A percentile compares a stretch with the other conserved stretches of the same genome.
Conservation (phyloP, 2,113 vertebrate genomes). For the Chaetorhynchus papuensis region DNA sequence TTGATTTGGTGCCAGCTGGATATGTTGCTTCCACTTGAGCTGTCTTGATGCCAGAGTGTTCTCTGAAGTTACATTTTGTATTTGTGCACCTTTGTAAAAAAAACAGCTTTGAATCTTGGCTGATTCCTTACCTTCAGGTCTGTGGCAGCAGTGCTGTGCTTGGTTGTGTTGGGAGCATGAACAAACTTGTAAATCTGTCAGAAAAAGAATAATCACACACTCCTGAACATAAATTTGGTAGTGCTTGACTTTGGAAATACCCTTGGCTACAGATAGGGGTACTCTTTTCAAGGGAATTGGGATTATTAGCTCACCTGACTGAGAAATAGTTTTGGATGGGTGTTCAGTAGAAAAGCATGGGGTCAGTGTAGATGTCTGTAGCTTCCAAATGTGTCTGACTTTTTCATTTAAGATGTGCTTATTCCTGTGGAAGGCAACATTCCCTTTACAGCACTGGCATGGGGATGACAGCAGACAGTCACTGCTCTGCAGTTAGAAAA, state of each 20-base stretch:
- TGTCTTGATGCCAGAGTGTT: not conserved
- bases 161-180: not conserved
- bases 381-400: not conserved
- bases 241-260: not conserved
- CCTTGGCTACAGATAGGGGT: accelerated
- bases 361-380: accelerated
- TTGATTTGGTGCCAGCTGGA: not conserved
- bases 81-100: not conserved
- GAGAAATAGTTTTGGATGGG: not conserved
- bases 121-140: not conserved
- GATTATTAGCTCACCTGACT: not conserved
- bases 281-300: not conserved
- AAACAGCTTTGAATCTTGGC: not conserved
- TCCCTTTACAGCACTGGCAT: not conserved
- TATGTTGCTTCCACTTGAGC: not conserved
- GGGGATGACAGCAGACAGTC: not conserved
- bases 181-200: not conserved
- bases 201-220: not conserved
- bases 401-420: not conserved
- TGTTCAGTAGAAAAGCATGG: not conserved
- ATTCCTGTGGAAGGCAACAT: not conserved
- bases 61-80: not conserved
- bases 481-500: not conserved
- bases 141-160: not conserved
- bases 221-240: not conserved